Evolutionary conservation across 2,888 invertebrate species (phyloP).

Genomic region (Microchrysa polita): DNA sequence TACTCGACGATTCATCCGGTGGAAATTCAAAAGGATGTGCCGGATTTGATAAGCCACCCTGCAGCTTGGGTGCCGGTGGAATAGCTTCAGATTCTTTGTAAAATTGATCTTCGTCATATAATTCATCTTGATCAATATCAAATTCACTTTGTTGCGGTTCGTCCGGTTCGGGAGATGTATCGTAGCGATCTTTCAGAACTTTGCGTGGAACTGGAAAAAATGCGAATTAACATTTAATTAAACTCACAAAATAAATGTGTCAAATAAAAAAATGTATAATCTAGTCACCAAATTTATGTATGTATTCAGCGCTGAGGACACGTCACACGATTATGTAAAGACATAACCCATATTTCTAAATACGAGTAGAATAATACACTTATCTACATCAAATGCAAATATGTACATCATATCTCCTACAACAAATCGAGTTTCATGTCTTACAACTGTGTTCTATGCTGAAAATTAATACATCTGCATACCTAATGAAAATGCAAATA

Average conservation of each 20-base stretch:
- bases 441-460: too few relatives aligned
- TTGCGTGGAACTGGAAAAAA: constrained; percentile 73
- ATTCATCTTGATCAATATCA: constrained; percentile 67
- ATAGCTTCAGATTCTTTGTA: constrained; percentile 69
- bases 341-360: too few relatives aligned
- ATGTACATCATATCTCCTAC: too few relatives aligned
- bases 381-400: too few relatives aligned
- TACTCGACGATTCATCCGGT: constrained; percentile 53
- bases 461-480: background rate
- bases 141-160: constrained; percentile 70
- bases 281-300: too few relatives aligned
- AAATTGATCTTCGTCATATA: constrained; percentile 68
- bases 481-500: background rate
- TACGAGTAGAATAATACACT: too few relatives aligned
- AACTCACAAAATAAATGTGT: too few relatives aligned
- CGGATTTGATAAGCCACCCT: constrained; percentile 59
- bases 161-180: constrained; percentile 81
- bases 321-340: too few relatives aligned
- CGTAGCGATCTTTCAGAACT: constrained; percentile 83
- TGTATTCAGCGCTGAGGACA: too few relatives aligned
- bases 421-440: too few relatives aligned
- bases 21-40: constrained; percentile 46
- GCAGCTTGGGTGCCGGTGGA: constrained; percentile 67
- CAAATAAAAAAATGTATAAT: too few relatives aligned
- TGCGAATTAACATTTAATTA: too few relatives aligned